Evolutionary conservation across 1,140 invertebrate genomes (phyloP), one percentile per base, ranked within the genome.

Genomic region (Limonius californicus): DNA sequence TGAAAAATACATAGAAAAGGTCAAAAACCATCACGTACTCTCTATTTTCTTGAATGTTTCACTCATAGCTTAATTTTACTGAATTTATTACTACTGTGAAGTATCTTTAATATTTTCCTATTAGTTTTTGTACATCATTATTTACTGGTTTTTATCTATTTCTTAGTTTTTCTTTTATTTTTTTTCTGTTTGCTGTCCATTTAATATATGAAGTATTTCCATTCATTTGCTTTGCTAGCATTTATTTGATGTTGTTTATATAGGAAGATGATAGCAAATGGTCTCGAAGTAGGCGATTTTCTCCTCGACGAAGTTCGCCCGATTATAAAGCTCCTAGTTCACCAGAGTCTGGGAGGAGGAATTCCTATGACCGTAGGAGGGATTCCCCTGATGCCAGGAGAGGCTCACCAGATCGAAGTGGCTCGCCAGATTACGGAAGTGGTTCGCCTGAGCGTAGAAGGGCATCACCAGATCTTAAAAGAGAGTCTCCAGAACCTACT

Each of bases 361-460:
- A 56, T 56, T 32, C 21, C 12, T 35, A 16, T 21, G 18, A 42
- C 3, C 30, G 16, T 32, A 35, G 42, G 12, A 9, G 20, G 15
- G 16, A 27, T n/a, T 47, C 57, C 8, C 18, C 39, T 30, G 18
- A 30, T 14, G 16, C 9, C 18, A 62, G 42, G 27, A 54, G 30
- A 57, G 54, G 21, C 1, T 62, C 61, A 7, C 61, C 54, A n/a
- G 27, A 30, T 35, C 3, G 61, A 23, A 55, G 21, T 0, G 12
- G 18, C 14, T 59, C 57, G 6, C 45, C 42, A 47, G 18, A 59
- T 30, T 50, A 32, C 12, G 7, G 57, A 27, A 50, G 23, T 12
- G n/a, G 2, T n/a, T 56, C 54, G n/a, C 59, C 54, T 14, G 59
- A 43, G 1, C 32, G 54, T 9, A 61, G 35, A 45, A 42, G 50